These are phyloP conservation scores for Tiliacea citrago DNA, from an alignment of 2,888 invertebrate genomes.

Conservation along the genomic window DNA sequence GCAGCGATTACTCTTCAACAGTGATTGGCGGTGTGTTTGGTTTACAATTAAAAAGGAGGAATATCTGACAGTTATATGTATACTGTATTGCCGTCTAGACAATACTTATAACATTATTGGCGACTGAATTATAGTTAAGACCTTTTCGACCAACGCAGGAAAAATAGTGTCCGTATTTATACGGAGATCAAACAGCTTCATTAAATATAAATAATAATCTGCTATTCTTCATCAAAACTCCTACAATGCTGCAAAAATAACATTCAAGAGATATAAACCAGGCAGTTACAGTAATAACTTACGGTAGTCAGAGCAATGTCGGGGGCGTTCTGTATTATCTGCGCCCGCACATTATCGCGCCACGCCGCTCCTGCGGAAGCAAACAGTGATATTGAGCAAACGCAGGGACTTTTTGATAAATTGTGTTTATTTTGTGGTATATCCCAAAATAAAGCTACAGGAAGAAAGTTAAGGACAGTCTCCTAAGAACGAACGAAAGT, in stretches of 20 bases:
- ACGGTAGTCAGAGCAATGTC: conserved; percentile 57
- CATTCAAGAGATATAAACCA: neutral
- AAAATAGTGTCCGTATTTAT: neutral
- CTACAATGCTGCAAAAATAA: neutral
- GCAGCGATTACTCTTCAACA: neutral
- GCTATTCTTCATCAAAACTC: neutral
- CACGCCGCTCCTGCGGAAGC: conserved; percentile 70
- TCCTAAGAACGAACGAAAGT: too few species aligned
- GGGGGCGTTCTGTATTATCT: conserved; percentile 65
- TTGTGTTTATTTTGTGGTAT: neutral
- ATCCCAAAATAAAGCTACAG: neutral
- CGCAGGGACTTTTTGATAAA: conserved; percentile 3
- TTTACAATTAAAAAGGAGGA: neutral
- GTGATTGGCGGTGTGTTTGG: neutral
- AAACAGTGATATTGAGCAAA: conserved; percentile 52
- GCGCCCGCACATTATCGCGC: conserved; percentile 68
- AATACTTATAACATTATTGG: too few species aligned
- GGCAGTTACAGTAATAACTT: conserved; percentile 35
- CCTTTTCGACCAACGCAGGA: neutral
- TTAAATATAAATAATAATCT: neutral
- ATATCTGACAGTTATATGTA: neutral
- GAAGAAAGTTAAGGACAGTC: too few species aligned
- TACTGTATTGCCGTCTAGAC: neutral
- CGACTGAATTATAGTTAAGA: neutral
- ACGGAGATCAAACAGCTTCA: neutral